Evolutionary conservation across 1,140 invertebrate species (phyloP).

Genomic region (Eufriesea mexicana): DNA sequence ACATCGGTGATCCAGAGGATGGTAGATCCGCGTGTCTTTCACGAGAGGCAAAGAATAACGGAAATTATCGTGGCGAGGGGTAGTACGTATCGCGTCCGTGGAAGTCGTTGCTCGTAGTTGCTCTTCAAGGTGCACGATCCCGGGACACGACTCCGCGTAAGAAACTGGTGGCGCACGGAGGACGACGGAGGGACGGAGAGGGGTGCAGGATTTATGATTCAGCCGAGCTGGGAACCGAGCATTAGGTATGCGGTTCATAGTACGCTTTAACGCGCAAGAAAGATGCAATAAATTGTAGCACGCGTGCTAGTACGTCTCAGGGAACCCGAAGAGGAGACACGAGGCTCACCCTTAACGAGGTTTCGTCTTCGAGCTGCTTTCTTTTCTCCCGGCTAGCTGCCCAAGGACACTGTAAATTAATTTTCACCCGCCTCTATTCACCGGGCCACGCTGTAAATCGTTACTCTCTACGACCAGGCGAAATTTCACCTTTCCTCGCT

Average conservation of each 20-base stretch:
- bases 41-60: not conserved
- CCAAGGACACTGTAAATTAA: slow-evolving; percentile 48
- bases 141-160: slow-evolving; percentile 39
- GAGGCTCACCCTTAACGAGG: slow-evolving; percentile 60
- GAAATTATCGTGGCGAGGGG: not conserved
- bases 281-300: slow-evolving; percentile 75
- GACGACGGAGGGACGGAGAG: slow-evolving; percentile 32
- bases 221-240: slow-evolving; percentile 61
- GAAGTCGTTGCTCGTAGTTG: slow-evolving; percentile 31
- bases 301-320: slow-evolving; percentile 62
- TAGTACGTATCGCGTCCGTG: slow-evolving; percentile 8
- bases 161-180: slow-evolving; percentile 39
- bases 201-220: slow-evolving; percentile 73
- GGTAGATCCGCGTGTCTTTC: too few relatives aligned
- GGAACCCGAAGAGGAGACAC: slow-evolving; percentile 13
- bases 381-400: not conserved
- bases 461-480: not conserved
- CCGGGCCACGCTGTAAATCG: not conserved
- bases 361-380: slow-evolving; percentile 21
- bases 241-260: slow-evolving; percentile 75
- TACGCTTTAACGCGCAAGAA: slow-evolving; percentile 75
- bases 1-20: too few relatives aligned
- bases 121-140: slow-evolving; percentile 47
- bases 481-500: not conserved
- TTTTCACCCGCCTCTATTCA: slow-evolving; percentile 18